Percentiles rank a stretch among this genome's conserved stretches.
Evolutionary conservation across 2,888 invertebrate species (phyloP).

Genomic region (Xylocampa areola): DNA sequence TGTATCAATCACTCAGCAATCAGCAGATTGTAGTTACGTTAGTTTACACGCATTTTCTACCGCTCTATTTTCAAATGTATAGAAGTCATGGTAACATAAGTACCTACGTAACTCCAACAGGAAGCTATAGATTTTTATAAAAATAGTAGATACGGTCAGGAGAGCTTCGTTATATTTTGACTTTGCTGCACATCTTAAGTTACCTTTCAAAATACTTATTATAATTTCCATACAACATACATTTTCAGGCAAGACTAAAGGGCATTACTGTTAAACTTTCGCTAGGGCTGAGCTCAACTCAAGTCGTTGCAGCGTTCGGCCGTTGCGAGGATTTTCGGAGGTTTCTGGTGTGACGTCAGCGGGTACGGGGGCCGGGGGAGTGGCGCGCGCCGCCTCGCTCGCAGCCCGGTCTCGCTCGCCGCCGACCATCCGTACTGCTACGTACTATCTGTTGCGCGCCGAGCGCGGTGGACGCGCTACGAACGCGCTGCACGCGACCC

Average conservation of each 20-base stretch:
- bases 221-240: constrained; percentile 36
- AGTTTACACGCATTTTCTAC: too few species aligned
- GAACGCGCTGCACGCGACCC: constrained; percentile 63
- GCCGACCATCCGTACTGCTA: constrained; percentile 71
- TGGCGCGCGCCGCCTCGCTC: constrained; percentile 72
- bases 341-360: constrained; percentile 85
- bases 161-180: neutral
- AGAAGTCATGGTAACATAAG: too few species aligned
- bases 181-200: neutral
- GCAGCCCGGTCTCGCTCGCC: constrained; percentile 59
- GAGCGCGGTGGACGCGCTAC: constrained; percentile 81
- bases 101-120: too few species aligned
- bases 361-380: constrained; percentile 62
- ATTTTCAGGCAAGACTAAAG: constrained; percentile 50
- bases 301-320: constrained; percentile 75
- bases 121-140: too few species aligned
- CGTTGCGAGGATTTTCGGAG: constrained; percentile 79
- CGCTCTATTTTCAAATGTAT: too few species aligned
- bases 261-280: constrained; percentile 57
- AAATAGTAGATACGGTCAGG: too few species aligned
- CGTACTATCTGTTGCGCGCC: constrained; percentile 84
- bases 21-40: too few species aligned
- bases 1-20: too few species aligned
- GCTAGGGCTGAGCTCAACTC: constrained; percentile 60
- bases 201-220: neutral